These are phyloP conservation scores for Halictus quadricinctus DNA, from an alignment of 2,888 invertebrate genomes.

Conservation along the genomic window DNA sequence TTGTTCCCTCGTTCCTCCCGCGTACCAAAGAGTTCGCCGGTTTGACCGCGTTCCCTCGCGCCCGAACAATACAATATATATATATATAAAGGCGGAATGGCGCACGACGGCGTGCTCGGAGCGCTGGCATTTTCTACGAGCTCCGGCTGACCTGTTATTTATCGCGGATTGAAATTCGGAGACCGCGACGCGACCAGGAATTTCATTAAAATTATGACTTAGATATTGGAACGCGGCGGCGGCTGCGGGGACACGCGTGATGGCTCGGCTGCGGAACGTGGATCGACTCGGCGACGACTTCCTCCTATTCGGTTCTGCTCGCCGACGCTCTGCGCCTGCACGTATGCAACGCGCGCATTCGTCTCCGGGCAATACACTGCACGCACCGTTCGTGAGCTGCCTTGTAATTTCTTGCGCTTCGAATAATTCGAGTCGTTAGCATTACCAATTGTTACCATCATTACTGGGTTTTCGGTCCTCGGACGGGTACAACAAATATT, in stretches of 20 bases:
- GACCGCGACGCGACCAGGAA: slow-evolving; percentile 74
- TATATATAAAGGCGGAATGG: too few relatives aligned
- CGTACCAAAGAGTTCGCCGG: slow-evolving; percentile 8
- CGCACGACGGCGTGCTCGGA: not conserved
- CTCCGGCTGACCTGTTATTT: slow-evolving; percentile 69
- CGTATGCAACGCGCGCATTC: slow-evolving; percentile 16
- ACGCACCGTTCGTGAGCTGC: not conserved
- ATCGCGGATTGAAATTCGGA: slow-evolving; percentile 78
- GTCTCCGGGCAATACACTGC: not conserved
- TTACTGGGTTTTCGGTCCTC: not conserved
- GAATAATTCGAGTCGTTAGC: not conserved
- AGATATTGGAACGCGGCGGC: slow-evolving; percentile 77
- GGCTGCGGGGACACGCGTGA: slow-evolving; percentile 68
- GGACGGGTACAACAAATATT: not conserved
- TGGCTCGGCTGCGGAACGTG: slow-evolving; percentile 75
- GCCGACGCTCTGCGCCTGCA: not conserved
- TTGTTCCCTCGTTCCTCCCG: not conserved
- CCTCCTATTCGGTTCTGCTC: slow-evolving; percentile 5
- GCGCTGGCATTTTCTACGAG: slow-evolving; percentile 48
- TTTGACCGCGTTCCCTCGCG: slow-evolving; percentile 61
- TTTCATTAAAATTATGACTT: slow-evolving; percentile 81
- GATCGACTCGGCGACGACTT: slow-evolving; percentile 60
- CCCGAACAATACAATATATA: slow-evolving; percentile 57
- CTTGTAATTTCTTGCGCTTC: not conserved
- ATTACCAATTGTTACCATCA: not conserved